Conservation (phyloP, 2,888 invertebrate genomes). For the Leucophenga maculata region DNA sequence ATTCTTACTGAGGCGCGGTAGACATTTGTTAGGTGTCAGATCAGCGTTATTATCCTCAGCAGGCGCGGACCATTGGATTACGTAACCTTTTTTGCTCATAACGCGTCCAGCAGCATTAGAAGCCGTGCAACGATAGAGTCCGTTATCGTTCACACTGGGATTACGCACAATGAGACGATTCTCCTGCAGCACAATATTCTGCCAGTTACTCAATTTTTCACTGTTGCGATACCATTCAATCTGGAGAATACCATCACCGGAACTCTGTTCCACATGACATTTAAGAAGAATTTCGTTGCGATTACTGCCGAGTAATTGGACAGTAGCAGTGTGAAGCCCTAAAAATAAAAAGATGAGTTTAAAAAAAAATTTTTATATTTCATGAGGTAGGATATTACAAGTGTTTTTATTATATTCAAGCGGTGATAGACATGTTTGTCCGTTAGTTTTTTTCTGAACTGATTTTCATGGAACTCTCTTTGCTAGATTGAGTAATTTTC, state of each 20-base stretch:
- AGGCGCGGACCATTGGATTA: slow-evolving; percentile 47
- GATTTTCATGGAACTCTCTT: no score
- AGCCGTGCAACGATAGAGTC: slow-evolving; percentile 82
- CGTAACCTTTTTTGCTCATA: slow-evolving; percentile 68
- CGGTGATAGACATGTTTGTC: no score
- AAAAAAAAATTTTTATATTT: no score
- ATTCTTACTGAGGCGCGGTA: slow-evolving; percentile 64
- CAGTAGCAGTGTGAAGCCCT: slow-evolving; percentile 68
- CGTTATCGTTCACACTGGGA: slow-evolving; percentile 75
- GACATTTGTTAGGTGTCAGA: slow-evolving; percentile 52
- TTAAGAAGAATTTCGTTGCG: slow-evolving; percentile 68
- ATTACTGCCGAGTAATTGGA: slow-evolving; percentile 64
- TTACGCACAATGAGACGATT: slow-evolving; percentile 67
- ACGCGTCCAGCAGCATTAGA: slow-evolving; percentile 78
- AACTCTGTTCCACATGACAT: slow-evolving; percentile 69
- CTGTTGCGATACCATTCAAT: slow-evolving; percentile 75
- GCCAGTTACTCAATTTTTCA: slow-evolving; percentile 75
- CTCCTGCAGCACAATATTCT: slow-evolving; percentile 75
- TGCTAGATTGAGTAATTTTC: no score
- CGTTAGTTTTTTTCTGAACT: no score
- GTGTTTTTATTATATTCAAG: no score
- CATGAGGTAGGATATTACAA: no score
- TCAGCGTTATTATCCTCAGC: slow-evolving; percentile 25
- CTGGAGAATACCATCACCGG: slow-evolving; percentile 62
- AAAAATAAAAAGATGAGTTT: slow-evolving; percentile 34